Conservation (phyloP, 2,797 vertebrate genomes). For the Characodon lateralis region DNA sequence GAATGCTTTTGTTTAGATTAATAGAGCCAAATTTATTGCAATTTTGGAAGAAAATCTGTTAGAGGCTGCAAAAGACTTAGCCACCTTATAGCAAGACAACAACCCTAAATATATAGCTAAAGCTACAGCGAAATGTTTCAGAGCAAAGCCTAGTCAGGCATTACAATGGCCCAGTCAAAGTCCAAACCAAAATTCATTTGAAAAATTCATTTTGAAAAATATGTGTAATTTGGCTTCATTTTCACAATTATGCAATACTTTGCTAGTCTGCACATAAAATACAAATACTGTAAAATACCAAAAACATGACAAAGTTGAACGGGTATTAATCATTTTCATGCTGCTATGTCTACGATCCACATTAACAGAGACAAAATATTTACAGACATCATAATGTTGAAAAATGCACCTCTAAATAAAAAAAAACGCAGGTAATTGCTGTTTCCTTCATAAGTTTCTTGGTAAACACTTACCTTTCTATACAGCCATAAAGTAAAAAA, state of each 20-base stretch:
- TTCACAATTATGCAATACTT: not conserved
- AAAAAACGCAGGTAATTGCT: not conserved
- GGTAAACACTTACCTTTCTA: conserved; percentile 72
- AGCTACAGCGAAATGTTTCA: not conserved
- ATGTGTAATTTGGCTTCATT: not conserved
- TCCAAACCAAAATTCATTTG: not conserved
- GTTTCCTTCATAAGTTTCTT: not conserved
- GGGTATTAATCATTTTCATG: not conserved
- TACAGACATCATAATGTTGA: not conserved
- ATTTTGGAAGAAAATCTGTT: not conserved
- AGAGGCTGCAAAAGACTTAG: not conserved
- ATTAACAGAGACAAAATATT: not conserved
- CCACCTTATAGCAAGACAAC: not conserved
- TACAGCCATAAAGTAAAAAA: conserved; percentile 37
- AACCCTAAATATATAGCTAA: not conserved
- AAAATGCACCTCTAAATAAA: not conserved
- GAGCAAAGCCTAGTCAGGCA: not conserved
- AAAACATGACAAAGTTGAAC: not conserved
- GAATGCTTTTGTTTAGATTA: not conserved
- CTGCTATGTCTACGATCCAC: not conserved
- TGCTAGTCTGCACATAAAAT: not conserved
- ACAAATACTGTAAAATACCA: not conserved
- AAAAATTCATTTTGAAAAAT: not conserved
- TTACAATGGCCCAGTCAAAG: not conserved
- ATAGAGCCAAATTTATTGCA: not conserved